Percentiles rank a stretch among this genome's conserved stretches.
Conservation (phyloP, 2,113 vertebrate species). For the Pseudorasbora parva region DNA sequence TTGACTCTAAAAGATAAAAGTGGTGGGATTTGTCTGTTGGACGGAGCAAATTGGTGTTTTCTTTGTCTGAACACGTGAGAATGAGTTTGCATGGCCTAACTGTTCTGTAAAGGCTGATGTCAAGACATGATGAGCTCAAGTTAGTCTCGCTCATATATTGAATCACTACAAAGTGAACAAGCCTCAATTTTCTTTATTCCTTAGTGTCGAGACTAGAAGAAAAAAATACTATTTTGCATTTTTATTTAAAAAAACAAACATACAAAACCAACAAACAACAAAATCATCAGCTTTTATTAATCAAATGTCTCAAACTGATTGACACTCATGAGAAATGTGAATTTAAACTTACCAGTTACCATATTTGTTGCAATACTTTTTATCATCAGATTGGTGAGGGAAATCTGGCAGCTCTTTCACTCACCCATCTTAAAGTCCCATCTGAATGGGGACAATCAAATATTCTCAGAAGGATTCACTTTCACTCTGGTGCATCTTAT, state of each 20-base stretch:
- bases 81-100: neutral
- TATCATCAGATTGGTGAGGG: neutral
- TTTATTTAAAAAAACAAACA: neutral
- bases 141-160: neutral
- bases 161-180: neutral
- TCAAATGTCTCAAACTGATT: neutral
- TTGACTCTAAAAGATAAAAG: neutral
- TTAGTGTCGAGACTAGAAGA: neutral
- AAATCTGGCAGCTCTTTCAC: neutral
- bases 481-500: constrained; percentile 48
- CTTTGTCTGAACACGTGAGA: constrained; percentile 5
- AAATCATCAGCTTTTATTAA: neutral
- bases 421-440: neutral
- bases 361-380: neutral
- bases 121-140: too few relatives aligned
- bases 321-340: neutral
- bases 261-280: neutral
- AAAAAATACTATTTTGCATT: neutral
- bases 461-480: constrained; percentile 31
- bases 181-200: neutral
- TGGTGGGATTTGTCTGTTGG: neutral
- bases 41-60: neutral
- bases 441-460: neutral
- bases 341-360: neutral
- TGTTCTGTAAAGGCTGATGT: too few relatives aligned